Percentiles rank a stretch among this genome's conserved stretches.
These are phyloP conservation scores for Cercopithecus mona DNA, from an alignment of 2,113 vertebrate species.

Conservation along the genomic window DNA sequence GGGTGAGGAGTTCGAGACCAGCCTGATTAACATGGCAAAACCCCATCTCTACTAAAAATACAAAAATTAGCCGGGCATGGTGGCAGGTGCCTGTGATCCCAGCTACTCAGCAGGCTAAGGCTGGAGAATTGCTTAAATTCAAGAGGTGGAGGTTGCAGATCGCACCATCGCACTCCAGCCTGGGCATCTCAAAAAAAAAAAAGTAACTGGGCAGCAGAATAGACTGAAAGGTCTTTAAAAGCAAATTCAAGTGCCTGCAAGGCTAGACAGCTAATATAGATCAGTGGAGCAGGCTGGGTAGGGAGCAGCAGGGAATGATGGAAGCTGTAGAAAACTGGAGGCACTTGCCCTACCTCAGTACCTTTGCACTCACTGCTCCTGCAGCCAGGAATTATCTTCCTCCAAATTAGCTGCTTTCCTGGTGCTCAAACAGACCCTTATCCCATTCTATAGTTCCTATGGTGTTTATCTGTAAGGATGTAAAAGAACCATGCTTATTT, in stretches of 20 bases:
- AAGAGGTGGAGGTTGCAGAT: no score
- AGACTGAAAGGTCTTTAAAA: not conserved
- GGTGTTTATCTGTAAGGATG: not conserved
- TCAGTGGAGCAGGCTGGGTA: not conserved
- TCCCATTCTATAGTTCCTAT: not conserved
- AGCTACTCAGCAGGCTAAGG: no score
- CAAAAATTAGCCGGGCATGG: no score
- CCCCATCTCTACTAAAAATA: no score
- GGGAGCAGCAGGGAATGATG: not conserved
- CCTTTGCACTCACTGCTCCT: not conserved
- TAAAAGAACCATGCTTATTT: not conserved
- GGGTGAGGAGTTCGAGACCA: no score
- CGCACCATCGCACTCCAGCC: no score
- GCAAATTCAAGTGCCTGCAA: not conserved
- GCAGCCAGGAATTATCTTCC: not conserved
- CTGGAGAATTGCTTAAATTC: no score
- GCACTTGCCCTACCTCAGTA: not conserved
- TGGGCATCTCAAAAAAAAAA: no score
- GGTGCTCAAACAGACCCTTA: not conserved
- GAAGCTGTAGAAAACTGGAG: not conserved
- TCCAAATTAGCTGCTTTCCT: not conserved
- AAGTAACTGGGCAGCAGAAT: not conserved
- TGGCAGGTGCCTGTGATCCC: no score
- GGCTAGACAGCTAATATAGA: not conserved
- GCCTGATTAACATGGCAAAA: no score